Evolutionary conservation across 2,888 invertebrate species (phyloP), one percentile per base, ranked within the genome.

Genomic region (Melieria picta): DNA sequence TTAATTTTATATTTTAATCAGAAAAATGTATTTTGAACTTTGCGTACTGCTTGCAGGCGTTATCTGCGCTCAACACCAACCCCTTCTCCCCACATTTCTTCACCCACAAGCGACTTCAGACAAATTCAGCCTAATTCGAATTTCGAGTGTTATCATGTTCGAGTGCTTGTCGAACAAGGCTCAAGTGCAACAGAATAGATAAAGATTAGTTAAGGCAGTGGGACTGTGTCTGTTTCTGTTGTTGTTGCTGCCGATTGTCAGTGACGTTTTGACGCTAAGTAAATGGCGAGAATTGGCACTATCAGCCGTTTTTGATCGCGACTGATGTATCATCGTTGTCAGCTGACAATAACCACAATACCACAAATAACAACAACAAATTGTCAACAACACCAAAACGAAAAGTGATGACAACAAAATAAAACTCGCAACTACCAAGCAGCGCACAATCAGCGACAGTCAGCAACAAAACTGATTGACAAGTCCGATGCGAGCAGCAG

Each of bases 231-330:
- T 13, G 5, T 48, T 47, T 56, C 13, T 9, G 30, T 57, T 60
- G 55, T 16, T 50, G 47, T 57, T 30, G 58, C 42, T 48, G 65
- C 57, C 30, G 30, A 46, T 57, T 65, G 52, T 57, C 56, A 30
- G 30, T 30, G 30, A 16, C 56, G 55, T 46, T 65, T 47, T 65
- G 65, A 57, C 65, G 76, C 74, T 74, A 73, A 75, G 67, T 76
- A 71, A 74, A 68, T 69, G 65, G 71, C 4, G 69, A 73, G 71
- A 74, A 72, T 70, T 79, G 79, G 76, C 78, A 78, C 67, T 77
- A 78, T 80, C 79, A 64, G 42, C 47, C 57, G 55, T 68, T 55
- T 72, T 70, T 65, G 56, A 77, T 77, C 74, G 67, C n/a, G 13
- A 48, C 9, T 66, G 45, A 63, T 66, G 62, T 62, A 67, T 67